A percentile compares a stretch with the other conserved stretches of the same genome.
Evolutionary conservation across 2,888 invertebrate genomes (phyloP).

Genomic region (Furcula furcula): DNA sequence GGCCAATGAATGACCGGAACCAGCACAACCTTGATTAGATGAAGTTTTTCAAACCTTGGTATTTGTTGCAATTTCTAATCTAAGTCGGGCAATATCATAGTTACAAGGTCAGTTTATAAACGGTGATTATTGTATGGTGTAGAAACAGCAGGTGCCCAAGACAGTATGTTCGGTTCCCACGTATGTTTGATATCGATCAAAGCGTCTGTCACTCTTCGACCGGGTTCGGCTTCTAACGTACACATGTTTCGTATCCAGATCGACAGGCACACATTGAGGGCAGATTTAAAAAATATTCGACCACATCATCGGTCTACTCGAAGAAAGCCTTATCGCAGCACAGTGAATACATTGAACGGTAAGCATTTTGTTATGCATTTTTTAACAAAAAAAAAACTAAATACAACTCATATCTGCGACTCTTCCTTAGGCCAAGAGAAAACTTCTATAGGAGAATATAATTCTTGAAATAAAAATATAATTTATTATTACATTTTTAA

Average conservation of each 20-base stretch:
- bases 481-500: no score
- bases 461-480: no score
- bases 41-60: slow-evolving; percentile 24
- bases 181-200: slow-evolving; percentile 48
- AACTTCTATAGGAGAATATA: no score
- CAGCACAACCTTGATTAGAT: slow-evolving; percentile 20
- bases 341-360: slow-evolving; percentile 77
- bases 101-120: slow-evolving; percentile 18
- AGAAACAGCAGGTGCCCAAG: slow-evolving; percentile 31
- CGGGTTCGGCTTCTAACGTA: slow-evolving; percentile 35
- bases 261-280: slow-evolving; percentile 76
- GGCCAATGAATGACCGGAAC: slow-evolving; percentile 17
- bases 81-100: slow-evolving; percentile 12
- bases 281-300: slow-evolving; percentile 77
- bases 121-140: slow-evolving; percentile 13
- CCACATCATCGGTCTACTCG: slow-evolving; percentile 74
- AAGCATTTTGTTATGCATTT: slow-evolving; percentile 9
- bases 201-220: slow-evolving; percentile 30
- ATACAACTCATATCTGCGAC: no score
- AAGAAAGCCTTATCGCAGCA: slow-evolving; percentile 74
- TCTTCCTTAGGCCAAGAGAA: no score
- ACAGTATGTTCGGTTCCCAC: slow-evolving; percentile 47
- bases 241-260: slow-evolving; percentile 53
- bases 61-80: slow-evolving; percentile 13
- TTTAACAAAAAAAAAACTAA: no score